A percentile compares a stretch with the other conserved stretches of the same genome.
Conservation (phyloP, 53 echinoderm and acorn worm species). For the Actinopyga echinites region DNA sequence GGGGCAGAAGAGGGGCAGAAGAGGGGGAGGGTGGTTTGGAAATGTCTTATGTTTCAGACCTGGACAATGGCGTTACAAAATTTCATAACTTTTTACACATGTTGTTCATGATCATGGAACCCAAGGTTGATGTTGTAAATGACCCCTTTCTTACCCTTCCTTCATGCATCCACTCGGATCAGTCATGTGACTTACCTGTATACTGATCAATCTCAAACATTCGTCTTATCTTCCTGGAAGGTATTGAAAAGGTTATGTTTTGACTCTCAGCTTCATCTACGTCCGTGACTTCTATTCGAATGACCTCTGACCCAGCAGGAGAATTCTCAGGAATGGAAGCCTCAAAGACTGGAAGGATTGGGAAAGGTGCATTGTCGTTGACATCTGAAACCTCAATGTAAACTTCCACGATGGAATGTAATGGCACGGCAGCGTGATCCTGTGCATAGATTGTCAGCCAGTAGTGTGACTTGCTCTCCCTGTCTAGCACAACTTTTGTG, state of each 20-base stretch:
- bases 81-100: too few species aligned
- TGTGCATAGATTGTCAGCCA: conserved; percentile 98
- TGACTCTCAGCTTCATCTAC: conserved; percentile 70
- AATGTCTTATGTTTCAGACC: too few species aligned
- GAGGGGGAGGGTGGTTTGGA: too few species aligned
- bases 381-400: conserved; percentile 80
- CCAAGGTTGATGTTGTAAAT: too few species aligned
- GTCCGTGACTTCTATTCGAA: conserved; percentile 72
- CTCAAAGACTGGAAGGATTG: conserved; percentile 74
- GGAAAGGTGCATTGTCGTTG: conserved; percentile 90
- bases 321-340: conserved; percentile 73
- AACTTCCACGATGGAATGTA: conserved; percentile 83
- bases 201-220: conserved; percentile 71
- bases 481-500: conserved; percentile 74
- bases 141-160: background rate
- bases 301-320: conserved; percentile 54
- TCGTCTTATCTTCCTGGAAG: conserved; percentile 56
- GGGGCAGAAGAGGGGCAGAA: too few species aligned
- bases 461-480: conserved; percentile 82
- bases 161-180: background rate
- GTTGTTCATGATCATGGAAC: too few species aligned
- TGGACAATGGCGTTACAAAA: too few species aligned
- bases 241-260: conserved; percentile 66
- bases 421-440: conserved; percentile 86
- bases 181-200: conserved; percentile 63